Percentiles rank a stretch among this genome's conserved stretches.
Evolutionary conservation across 1,140 invertebrate genomes (phyloP).

Genomic region (Cherax quadricarinatus): DNA sequence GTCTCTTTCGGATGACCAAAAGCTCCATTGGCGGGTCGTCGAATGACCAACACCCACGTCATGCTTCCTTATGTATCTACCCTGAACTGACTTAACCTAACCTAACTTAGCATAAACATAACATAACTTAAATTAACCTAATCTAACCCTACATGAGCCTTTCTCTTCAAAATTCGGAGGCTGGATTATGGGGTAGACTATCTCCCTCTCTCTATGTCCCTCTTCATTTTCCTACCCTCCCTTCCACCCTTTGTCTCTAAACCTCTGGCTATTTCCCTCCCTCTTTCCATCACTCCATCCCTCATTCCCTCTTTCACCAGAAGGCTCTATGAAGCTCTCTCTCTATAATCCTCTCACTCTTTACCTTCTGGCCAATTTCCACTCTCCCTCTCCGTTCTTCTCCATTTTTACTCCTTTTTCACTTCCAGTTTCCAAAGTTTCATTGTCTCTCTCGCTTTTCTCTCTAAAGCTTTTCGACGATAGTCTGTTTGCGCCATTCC

Average conservation of each 20-base stretch:
- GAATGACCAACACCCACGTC: no score
- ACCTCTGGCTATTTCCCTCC: neutral
- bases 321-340: neutral
- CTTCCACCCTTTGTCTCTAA: neutral
- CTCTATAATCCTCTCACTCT: conserved; percentile 2
- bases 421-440: conserved; percentile 2
- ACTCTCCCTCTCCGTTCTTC: conserved; percentile 8
- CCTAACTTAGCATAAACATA: no score
- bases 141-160: no score
- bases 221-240: neutral
- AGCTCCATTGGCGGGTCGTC: no score
- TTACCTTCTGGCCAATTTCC: conserved; percentile 7
- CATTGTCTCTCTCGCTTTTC: neutral
- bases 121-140: no score
- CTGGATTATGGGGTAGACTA: no score
- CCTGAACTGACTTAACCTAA: no score
- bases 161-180: no score
- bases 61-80: no score
- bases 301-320: conserved; percentile 4
- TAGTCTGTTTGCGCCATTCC: neutral
- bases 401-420: neutral
- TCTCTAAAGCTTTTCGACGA: neutral
- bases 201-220: neutral
- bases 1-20: no score
- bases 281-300: neutral